A percentile compares a stretch with the other conserved stretches of the same genome.
Conservation (phyloP, 1,140 invertebrate species). For the Trypoxylus dichotomus region DNA sequence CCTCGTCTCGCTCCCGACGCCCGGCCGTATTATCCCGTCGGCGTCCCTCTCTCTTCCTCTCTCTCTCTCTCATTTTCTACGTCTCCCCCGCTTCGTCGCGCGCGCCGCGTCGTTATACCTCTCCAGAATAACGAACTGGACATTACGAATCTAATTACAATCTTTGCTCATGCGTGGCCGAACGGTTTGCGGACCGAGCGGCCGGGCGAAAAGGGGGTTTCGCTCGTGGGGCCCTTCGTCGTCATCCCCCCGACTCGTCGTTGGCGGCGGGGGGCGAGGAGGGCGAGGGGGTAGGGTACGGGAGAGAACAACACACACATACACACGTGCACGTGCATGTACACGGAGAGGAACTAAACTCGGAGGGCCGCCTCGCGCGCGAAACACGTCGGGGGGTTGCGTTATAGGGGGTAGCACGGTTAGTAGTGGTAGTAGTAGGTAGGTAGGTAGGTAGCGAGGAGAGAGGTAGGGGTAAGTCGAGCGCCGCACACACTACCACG, state of each 20-base stretch:
- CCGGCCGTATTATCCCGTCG: background rate
- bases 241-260: background rate
- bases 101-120: slow-evolving; percentile 37
- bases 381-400: background rate
- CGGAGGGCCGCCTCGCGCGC: background rate
- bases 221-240: slow-evolving; percentile 34
- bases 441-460: background rate
- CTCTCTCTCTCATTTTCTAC: background rate
- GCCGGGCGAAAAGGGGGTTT: slow-evolving; percentile 23
- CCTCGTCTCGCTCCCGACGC: background rate
- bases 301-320: slow-evolving; percentile 19
- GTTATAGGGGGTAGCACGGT: background rate
- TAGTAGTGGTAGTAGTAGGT: background rate
- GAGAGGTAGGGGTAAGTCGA: slow-evolving; percentile 26
- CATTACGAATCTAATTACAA: slow-evolving; percentile 56
- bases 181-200: slow-evolving; percentile 17
- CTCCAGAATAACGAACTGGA: slow-evolving; percentile 53
- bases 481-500: slow-evolving; percentile 26
- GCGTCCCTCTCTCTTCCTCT: background rate
- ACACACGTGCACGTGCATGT: background rate
- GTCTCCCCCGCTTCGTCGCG: slow-evolving; percentile 28
- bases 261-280: slow-evolving; percentile 33
- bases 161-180: slow-evolving; percentile 54
- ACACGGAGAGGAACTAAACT: slow-evolving; percentile 20
- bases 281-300: slow-evolving; percentile 40